phyloP scores from a whole-genome alignment of 1,140 invertebrate species.

The Plodia interpunctella region DNA sequence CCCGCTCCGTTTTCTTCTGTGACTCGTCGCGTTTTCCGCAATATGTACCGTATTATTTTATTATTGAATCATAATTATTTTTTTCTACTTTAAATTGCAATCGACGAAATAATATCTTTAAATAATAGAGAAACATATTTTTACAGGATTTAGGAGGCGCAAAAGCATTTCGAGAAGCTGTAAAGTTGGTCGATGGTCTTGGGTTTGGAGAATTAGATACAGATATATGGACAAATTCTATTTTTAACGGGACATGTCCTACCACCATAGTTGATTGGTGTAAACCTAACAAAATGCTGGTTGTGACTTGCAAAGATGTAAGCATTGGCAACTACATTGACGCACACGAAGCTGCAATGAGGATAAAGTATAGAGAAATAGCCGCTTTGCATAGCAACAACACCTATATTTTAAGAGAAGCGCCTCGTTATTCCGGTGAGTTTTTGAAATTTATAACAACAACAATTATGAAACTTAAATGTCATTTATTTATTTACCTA shows the following conservation, averaged over 20 bases:
- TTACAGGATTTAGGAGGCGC: conserved; percentile 76
- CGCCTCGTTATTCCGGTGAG: conserved; percentile 78
- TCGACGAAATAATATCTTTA: too few species aligned
- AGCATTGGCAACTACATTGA: conserved; percentile 76
- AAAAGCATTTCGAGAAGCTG: conserved; percentile 73
- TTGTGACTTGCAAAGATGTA: conserved; percentile 78
- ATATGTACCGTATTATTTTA: too few species aligned
- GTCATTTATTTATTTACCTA: too few species aligned
- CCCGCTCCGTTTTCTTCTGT: too few species aligned
- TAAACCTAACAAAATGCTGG: conserved; percentile 66
- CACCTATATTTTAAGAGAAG: conserved; percentile 72
- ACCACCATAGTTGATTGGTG: conserved; percentile 75
- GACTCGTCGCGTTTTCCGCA: too few species aligned
- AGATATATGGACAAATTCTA: conserved; percentile 76
- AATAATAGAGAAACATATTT: conserved; percentile 19
- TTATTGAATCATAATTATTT: neutral
- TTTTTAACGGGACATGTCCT: conserved; percentile 76
- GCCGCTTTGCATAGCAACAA: conserved; percentile 73
- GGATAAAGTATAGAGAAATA: conserved; percentile 73
- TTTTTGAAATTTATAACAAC: conserved; percentile 1
- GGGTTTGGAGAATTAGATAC: conserved; percentile 69
- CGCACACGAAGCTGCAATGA: conserved; percentile 78
- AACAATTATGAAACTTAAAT: too few species aligned
- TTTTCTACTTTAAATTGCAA: too few species aligned
- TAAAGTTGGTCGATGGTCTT: conserved; percentile 65